Evolutionary conservation across 2,888 invertebrate genomes (phyloP).

Genomic region (Malthinus flaveolus): DNA sequence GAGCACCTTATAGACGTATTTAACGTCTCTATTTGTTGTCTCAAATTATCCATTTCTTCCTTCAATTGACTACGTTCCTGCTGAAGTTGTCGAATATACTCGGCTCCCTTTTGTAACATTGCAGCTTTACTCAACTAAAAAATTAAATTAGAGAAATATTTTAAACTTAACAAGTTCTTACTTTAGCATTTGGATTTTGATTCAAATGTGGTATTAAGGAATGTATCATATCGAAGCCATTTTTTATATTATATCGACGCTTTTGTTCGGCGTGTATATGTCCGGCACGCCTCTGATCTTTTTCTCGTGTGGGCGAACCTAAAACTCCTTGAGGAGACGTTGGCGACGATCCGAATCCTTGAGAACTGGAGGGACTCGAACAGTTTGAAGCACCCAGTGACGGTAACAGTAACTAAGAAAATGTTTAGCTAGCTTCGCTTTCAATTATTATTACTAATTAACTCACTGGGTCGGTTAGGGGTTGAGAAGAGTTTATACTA

Average conservation of each 20-base stretch:
- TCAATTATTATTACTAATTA: background rate
- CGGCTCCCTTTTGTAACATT: conserved; percentile 95
- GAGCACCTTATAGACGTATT: conserved; percentile 86
- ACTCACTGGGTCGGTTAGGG: conserved; percentile 42
- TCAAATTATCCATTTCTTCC: conserved; percentile 86
- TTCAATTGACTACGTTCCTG: conserved; percentile 83
- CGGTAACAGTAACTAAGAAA: conserved; percentile 29
- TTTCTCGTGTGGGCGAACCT: conserved; percentile 55
- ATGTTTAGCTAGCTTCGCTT: background rate
- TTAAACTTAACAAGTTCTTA: conserved; percentile 45
- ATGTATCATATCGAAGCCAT: conserved; percentile 93
- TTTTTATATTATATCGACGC: conserved; percentile 92
- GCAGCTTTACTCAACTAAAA: conserved; percentile 88
- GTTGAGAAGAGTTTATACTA: conserved; percentile 51
- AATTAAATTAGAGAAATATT: background rate
- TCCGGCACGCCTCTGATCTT: conserved; percentile 78
- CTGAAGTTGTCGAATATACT: conserved; percentile 88
- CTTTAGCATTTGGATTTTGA: conserved; percentile 88
- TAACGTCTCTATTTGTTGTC: conserved; percentile 87
- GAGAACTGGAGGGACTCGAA: conserved; percentile 55
- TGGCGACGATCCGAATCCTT: conserved; percentile 59
- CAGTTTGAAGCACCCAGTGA: conserved; percentile 48
- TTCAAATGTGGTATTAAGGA: conserved; percentile 89
- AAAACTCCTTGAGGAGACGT: conserved; percentile 62
- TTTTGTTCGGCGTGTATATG: conserved; percentile 97